These are phyloP conservation scores for Xestobium rufovillosum DNA, from an alignment of 2,888 invertebrate genomes.

Conservation along the genomic window DNA sequence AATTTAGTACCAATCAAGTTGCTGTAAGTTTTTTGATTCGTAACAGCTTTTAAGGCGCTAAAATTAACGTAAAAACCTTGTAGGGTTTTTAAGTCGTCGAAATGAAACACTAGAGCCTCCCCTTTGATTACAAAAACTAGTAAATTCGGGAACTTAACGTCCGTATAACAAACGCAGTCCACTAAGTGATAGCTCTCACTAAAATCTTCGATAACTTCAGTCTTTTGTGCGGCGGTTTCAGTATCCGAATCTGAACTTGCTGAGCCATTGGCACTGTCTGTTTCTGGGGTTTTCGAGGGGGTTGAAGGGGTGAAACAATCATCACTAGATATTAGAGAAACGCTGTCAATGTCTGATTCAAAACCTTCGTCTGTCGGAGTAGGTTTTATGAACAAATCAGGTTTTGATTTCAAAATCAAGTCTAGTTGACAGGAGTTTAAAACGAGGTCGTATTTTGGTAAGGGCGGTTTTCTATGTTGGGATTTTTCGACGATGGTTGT, in stretches of 20 bases:
- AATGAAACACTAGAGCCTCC: conserved; percentile 40
- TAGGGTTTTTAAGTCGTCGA: conserved; percentile 33
- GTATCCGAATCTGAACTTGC: conserved; percentile 39
- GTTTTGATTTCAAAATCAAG: conserved; percentile 27
- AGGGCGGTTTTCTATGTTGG: conserved; percentile 29
- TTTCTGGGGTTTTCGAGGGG: conserved; percentile 34
- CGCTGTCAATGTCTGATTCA: conserved; percentile 44
- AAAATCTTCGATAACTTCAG: conserved; percentile 1
- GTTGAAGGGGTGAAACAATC: conserved; percentile 32
- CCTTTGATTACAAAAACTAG: conserved; percentile 40
- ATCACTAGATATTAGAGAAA: conserved; percentile 40
- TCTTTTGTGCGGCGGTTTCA: conserved; percentile 22
- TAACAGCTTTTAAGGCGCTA: conserved; percentile 40
- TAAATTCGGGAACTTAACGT: conserved; percentile 39
- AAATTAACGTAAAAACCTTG: conserved; percentile 39
- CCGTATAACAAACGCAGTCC: conserved; percentile 42
- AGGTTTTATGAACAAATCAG: conserved; percentile 17
- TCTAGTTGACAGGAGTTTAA: conserved; percentile 35
- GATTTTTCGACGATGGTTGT: conserved; percentile 39
- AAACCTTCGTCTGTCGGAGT: conserved; percentile 42
- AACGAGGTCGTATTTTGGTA: conserved; percentile 36
- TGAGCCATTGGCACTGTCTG: conserved; percentile 43
- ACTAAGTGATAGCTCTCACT: conserved; percentile 38
- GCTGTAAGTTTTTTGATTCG: conserved; percentile 38
- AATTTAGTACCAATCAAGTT: conserved; percentile 30